phyloP scores from a whole-genome alignment of 2,113 vertebrate genomes.

The Irena cyanogastra region DNA sequence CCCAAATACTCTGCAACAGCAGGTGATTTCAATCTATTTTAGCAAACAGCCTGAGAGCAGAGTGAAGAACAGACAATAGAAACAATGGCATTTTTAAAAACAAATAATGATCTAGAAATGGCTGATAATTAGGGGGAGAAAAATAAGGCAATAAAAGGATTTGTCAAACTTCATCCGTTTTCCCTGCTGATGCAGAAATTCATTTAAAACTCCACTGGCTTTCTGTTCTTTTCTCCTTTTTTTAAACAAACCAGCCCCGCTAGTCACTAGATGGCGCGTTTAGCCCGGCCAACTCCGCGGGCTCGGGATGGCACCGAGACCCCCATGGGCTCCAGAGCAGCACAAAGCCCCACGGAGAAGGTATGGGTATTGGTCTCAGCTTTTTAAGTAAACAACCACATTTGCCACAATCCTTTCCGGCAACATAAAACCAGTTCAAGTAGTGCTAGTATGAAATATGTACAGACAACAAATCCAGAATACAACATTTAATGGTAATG shows the following conservation, averaged over 20 bases:
- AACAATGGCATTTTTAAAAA: not conserved
- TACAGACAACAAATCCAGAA: not conserved
- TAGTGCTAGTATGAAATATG: not conserved
- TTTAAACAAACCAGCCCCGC: not conserved
- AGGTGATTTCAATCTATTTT: not conserved
- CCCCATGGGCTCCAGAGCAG: not conserved
- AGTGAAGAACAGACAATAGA: not conserved
- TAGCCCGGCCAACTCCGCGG: not conserved
- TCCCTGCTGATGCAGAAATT: not conserved
- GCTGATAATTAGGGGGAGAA: not conserved
- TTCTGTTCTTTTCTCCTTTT: not conserved
- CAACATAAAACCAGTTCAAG: not conserved
- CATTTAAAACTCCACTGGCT: not conserved
- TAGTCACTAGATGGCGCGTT: conserved; percentile 58
- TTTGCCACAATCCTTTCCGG: not conserved
- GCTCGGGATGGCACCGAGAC: not conserved
- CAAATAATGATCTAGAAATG: not conserved
- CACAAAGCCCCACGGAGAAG: not conserved
- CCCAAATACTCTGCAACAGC: not conserved
- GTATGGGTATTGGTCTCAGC: not conserved
- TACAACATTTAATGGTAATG: not conserved
- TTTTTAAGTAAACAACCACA: not conserved
- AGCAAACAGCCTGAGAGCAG: not conserved
- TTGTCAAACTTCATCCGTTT: not conserved
- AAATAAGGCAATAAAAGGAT: not conserved